Evolutionary conservation across 2,113 vertebrate genomes (phyloP).

Genomic region (Microcebus murinus): DNA sequence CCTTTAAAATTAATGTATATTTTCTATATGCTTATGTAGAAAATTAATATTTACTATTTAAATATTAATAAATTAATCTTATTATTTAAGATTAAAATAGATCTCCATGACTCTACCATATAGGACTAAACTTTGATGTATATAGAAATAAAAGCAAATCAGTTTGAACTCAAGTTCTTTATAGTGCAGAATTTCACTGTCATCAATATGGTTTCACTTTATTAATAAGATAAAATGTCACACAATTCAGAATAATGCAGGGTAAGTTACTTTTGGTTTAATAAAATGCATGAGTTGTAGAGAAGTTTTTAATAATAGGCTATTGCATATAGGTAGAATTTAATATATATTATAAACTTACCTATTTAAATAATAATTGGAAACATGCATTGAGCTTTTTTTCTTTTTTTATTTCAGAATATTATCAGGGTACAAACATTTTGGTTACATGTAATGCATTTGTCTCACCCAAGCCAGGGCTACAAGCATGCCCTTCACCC

Average conservation of each 20-base stretch:
- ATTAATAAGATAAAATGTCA: constrained; percentile 31
- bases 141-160: constrained; percentile 14
- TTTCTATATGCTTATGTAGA: neutral
- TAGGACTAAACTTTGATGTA: neutral
- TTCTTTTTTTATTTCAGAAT: too few relatives aligned
- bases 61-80: neutral
- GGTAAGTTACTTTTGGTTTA: neutral
- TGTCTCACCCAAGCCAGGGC: too few relatives aligned
- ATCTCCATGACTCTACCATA: neutral
- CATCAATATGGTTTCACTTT: neutral
- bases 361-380: constrained; percentile 28
- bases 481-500: too few relatives aligned
- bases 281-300: neutral
- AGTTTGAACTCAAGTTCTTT: neutral
- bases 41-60: too few relatives aligned
- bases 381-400: constrained; percentile 16
- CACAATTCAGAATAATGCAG: neutral
- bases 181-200: constrained; percentile 4
- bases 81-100: constrained; percentile 17
- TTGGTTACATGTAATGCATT: too few relatives aligned
- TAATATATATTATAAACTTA: constrained; percentile 5
- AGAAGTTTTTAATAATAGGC: constrained; percentile 31
- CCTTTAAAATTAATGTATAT: neutral
- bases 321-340: neutral
- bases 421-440: too few relatives aligned